Percentiles rank a stretch among this genome's conserved stretches.
Conservation (phyloP, 2,113 vertebrate species). For the Centropristis striata region DNA sequence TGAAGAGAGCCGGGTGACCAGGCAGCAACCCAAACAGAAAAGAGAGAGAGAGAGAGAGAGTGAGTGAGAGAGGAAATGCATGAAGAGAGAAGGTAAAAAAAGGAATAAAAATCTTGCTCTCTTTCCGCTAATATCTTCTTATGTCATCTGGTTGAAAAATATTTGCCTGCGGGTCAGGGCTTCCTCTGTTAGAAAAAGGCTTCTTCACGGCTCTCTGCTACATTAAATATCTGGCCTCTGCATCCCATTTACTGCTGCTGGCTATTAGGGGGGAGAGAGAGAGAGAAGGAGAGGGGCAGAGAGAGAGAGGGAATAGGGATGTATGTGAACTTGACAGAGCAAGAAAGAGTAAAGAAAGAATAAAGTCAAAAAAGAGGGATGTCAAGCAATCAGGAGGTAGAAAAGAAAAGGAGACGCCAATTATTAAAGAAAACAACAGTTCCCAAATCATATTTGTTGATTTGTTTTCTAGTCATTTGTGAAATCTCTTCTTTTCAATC, state of each 20-base stretch:
- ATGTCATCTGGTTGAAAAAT: slow-evolving; percentile 87
- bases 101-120: slow-evolving; percentile 60
- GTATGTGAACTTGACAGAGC: slow-evolving; percentile 13
- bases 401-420: neutral
- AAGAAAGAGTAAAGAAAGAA: slow-evolving; percentile 8
- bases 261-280: slow-evolving; percentile 65
- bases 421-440: neutral
- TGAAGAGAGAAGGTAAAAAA: slow-evolving; percentile 42
- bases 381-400: slow-evolving; percentile 4
- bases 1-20: slow-evolving; percentile 53
- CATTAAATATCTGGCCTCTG: slow-evolving; percentile 86
- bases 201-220: slow-evolving; percentile 83
- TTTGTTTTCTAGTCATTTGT: slow-evolving; percentile 27
- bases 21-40: slow-evolving; percentile 66
- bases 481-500: slow-evolving; percentile 29
- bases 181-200: slow-evolving; percentile 80
- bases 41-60: slow-evolving; percentile 18
- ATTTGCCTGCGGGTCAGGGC: slow-evolving; percentile 86
- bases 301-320: neutral
- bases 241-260: slow-evolving; percentile 80
- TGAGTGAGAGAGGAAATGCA: slow-evolving; percentile 17
- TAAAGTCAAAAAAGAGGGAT: slow-evolving; percentile 51
- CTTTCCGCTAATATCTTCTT: slow-evolving; percentile 80
- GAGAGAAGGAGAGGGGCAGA: neutral
- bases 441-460: neutral